Evolutionary conservation across 2,113 vertebrate species (phyloP).

Genomic region (Ifrita kowaldi): DNA sequence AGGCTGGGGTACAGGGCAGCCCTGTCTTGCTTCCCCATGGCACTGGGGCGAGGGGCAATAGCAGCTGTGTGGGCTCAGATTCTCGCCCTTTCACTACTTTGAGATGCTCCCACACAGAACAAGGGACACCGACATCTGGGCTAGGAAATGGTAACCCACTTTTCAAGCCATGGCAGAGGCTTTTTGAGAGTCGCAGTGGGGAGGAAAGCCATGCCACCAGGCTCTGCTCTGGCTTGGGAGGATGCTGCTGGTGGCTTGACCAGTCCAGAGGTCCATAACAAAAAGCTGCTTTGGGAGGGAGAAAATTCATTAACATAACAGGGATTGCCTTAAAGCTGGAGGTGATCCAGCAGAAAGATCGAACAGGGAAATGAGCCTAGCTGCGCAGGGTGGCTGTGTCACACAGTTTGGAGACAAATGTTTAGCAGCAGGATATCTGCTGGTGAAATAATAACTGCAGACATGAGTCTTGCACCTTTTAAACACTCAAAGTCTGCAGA

Average conservation of each 20-base stretch:
- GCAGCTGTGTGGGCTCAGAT: neutral
- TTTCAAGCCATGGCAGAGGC: neutral
- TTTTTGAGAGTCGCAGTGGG: neutral
- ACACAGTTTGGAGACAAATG: neutral
- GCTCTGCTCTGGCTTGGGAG: neutral
- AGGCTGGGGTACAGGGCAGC: neutral
- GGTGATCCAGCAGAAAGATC: neutral
- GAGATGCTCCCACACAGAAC: neutral
- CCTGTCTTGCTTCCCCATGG: rapidly evolving
- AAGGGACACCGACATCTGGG: neutral
- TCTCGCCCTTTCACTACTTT: neutral
- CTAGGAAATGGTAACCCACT: neutral
- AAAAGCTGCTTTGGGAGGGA: neutral
- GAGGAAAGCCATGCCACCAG: neutral
- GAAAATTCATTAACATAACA: neutral
- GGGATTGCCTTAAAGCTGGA: neutral
- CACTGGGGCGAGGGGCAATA: neutral
- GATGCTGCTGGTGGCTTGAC: neutral
- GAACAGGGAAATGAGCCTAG: neutral
- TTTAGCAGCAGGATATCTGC: neutral
- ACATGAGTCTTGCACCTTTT: neutral
- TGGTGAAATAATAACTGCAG: neutral
- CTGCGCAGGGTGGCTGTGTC: rapidly evolving
- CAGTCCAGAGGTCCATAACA: neutral
- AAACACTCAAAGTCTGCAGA: neutral